Conservation (phyloP, 2,888 invertebrate species). For the Eupithecia dodoneata region DNA sequence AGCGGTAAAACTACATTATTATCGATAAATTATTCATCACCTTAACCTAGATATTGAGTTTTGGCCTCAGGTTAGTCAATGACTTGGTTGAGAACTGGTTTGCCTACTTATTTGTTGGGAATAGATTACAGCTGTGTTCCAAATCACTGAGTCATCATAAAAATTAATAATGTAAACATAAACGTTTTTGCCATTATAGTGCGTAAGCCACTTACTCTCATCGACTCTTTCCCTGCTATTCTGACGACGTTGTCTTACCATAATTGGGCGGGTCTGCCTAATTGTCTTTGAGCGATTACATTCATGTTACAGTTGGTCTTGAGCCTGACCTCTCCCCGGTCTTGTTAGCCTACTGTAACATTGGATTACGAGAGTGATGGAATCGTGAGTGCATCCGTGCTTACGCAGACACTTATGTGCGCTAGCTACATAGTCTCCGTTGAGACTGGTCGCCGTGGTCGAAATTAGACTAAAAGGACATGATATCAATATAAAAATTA, state of each 20-base stretch:
- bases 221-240: too few species aligned
- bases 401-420: background rate
- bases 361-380: too few species aligned
- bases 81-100: conserved; percentile 39
- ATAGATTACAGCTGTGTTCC: background rate
- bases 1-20: conserved; percentile 23
- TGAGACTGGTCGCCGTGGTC: too few species aligned
- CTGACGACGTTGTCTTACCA: too few species aligned
- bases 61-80: conserved; percentile 47
- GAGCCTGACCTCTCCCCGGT: too few species aligned
- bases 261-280: too few species aligned
- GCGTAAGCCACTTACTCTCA: too few species aligned
- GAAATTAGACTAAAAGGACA: background rate
- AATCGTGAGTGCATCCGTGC: background rate
- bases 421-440: too few species aligned
- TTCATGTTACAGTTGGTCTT: too few species aligned
- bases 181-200: too few species aligned
- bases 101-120: conserved; percentile 22
- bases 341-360: too few species aligned
- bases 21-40: conserved; percentile 43
- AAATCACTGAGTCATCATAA: background rate
- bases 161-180: background rate
- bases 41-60: conserved; percentile 61
- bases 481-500: background rate
- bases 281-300: too few species aligned